Base-by-base conservation (phyloP, 2,797 vertebrate species). In the Peromyscus eremicus region DNA sequence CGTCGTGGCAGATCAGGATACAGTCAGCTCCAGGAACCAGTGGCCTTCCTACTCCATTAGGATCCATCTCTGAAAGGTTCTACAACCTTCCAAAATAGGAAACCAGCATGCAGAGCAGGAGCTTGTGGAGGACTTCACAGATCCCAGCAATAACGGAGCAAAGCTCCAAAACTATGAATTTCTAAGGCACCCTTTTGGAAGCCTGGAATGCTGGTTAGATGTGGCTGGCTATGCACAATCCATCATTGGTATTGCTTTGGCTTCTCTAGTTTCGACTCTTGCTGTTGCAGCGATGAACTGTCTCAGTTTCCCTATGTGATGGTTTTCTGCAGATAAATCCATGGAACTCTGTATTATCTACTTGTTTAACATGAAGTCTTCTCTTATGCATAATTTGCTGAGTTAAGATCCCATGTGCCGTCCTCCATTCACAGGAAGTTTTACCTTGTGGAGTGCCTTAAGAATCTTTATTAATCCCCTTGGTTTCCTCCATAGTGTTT, bases 251-350 rank as follows among this genome's bases (percentile, higher is more conserved):
- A 23, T 80, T 29, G 2, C 40, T 55, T 62, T 55, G 27, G 3
- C 34, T 93, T 93, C 5, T 86, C 70, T 27, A n/a, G 66, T 85
- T 73, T 90, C 40, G 52, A 43, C 75, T 92, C 40, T 77, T 49
- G 5, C 8, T 85, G 49, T 25, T 71, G 1, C 9, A 60, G 6
- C 52, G 32, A 89, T 66, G 75, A 91, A 37, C 71, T 14, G 52
- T 29, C 10, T 37, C 43, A 2, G 57, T 79, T 80, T 79, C 90
- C 9, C 43, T 84, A 2, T 68, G n/a, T 70, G 76, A 60, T 88
- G 92, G 46, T 79, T 95, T 97, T 96, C 62, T 60, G 37, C 25
- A 86, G 64, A 82, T 88, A 80, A 86, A 76, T 92, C 37, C 32
- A 90, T 66, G 40, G 34, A 87, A 76, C 1, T 16, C n/a, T 77